Evolutionary conservation across 2,888 invertebrate species (phyloP).

Genomic region (Mayetiola destructor): DNA sequence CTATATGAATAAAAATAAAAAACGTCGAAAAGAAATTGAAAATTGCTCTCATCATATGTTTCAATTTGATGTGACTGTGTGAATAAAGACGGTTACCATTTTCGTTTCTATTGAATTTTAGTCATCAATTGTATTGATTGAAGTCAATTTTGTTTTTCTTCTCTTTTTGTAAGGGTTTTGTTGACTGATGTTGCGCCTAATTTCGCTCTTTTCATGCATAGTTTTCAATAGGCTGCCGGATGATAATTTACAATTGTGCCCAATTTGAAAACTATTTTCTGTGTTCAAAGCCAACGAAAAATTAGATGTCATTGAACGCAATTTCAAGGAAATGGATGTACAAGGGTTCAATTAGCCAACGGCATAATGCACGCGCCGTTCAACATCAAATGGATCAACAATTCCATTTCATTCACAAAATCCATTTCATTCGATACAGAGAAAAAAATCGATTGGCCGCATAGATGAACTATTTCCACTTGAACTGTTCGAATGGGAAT

Average conservation of each 20-base stretch:
- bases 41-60: constrained; percentile 10
- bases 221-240: neutral
- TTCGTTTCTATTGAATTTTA: constrained; percentile 7
- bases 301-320: neutral
- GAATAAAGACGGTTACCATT: neutral
- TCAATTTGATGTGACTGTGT: neutral
- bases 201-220: neutral
- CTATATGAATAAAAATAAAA: too few relatives aligned
- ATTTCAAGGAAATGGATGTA: constrained; percentile 5
- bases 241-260: too few relatives aligned
- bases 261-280: constrained; percentile 6
- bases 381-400: constrained; percentile 5
- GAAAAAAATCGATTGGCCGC: neutral
- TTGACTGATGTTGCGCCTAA: neutral
- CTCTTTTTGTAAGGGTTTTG: too few relatives aligned
- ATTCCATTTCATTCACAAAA: too few relatives aligned
- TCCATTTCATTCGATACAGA: neutral
- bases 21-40: neutral
- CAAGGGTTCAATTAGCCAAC: neutral
- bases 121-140: neutral
- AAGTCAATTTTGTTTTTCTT: too few relatives aligned
- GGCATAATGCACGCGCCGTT: neutral
- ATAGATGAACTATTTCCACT: neutral
- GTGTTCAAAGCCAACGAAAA: too few relatives aligned
- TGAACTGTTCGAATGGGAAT: neutral